Percentiles rank a stretch among this genome's conserved stretches.
Conservation (phyloP, 2,888 invertebrate genomes). For the Aplocera efformata region DNA sequence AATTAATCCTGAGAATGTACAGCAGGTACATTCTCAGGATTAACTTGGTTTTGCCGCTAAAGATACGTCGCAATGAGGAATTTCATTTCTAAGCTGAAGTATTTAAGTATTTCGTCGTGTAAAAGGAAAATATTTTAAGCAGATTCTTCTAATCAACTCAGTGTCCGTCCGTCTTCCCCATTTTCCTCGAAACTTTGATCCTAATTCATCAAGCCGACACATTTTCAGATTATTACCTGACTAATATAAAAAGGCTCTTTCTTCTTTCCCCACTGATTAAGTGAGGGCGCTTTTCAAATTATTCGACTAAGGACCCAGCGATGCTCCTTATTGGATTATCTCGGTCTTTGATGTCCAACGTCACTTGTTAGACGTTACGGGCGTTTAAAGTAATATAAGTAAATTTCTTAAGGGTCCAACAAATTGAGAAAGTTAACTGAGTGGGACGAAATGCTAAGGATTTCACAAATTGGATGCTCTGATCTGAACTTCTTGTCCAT, state of each 20-base stretch:
- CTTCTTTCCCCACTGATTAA: constrained; percentile 62
- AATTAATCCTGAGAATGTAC: no score
- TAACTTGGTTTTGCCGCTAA: no score
- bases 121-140: constrained; percentile 18
- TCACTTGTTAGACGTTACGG: constrained; percentile 51
- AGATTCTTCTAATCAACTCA: constrained; percentile 30
- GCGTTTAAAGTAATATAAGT: constrained; percentile 67
- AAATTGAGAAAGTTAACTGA: constrained; percentile 61
- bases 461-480: constrained; percentile 18
- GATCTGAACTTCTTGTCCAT: background rate
- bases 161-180: constrained; percentile 20
- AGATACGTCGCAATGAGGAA: no score
- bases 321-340: constrained; percentile 75
- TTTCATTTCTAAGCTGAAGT: no score
- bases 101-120: background rate
- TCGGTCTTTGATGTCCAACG: constrained; percentile 65
- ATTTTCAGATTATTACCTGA: constrained; percentile 53
- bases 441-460: constrained; percentile 30
- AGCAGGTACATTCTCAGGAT: no score
- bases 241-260: constrained; percentile 57
- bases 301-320: constrained; percentile 56
- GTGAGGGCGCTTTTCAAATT: constrained; percentile 56
- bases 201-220: constrained; percentile 50
- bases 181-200: constrained; percentile 38
- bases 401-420: constrained; percentile 60